Conservation (phyloP, 2,797 vertebrate genomes). For the Falco columbarius region DNA sequence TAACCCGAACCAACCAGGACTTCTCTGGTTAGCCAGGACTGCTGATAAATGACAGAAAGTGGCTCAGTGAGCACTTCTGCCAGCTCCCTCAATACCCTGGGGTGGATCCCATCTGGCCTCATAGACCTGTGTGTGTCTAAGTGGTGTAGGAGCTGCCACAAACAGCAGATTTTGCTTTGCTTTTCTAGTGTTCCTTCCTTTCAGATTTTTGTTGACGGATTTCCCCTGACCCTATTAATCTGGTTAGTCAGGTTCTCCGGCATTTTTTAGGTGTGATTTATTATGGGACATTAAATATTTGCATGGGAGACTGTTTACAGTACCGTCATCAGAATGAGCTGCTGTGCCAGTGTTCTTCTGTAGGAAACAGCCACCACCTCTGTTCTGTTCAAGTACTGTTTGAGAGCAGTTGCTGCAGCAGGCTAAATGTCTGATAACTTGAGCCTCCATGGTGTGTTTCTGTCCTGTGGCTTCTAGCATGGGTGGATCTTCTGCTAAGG, state of each 20-base stretch:
- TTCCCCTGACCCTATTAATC: neutral
- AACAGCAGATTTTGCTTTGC: neutral
- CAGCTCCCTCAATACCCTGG: too few relatives aligned
- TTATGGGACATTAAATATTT: constrained; percentile 38
- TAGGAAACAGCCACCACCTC: neutral
- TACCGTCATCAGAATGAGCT: neutral
- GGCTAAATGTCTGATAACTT: neutral
- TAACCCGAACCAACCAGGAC: too few relatives aligned
- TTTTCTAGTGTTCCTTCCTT: neutral
- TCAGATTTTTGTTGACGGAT: neutral
- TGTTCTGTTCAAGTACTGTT: neutral
- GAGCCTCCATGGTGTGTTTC: neutral
- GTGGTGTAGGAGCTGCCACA: neutral
- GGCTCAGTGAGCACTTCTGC: too few relatives aligned
- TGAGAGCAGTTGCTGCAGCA: neutral
- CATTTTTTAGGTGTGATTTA: constrained; percentile 45
- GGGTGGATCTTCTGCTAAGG: neutral
- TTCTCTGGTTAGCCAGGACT: too few relatives aligned
- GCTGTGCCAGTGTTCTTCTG: neutral
- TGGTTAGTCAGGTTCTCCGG: constrained; percentile 53
- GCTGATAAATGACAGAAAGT: too few relatives aligned
- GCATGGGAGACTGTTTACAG: neutral
- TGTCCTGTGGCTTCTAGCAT: neutral
- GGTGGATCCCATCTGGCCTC: too few relatives aligned
- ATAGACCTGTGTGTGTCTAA: too few relatives aligned